Evolutionary conservation across 2,797 vertebrate species (phyloP).

Genomic region (Sebastes oblongus): DNA sequence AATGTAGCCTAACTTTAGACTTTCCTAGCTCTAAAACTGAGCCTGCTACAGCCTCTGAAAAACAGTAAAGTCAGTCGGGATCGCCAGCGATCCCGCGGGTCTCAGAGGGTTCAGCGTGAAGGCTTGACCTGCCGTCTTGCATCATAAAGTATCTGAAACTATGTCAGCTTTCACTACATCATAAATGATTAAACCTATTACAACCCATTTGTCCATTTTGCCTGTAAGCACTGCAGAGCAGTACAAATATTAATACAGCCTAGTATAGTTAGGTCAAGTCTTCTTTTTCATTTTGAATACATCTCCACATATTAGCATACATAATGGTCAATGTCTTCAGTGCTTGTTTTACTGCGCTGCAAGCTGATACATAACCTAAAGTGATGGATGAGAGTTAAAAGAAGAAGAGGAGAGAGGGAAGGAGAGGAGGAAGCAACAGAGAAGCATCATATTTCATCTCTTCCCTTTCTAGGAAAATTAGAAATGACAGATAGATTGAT

Average conservation of each 20-base stretch:
- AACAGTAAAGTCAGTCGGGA: too few species aligned
- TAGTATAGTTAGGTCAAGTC: conserved; percentile 10
- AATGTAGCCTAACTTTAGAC: too few species aligned
- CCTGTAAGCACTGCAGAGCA: neutral
- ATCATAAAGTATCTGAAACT: neutral
- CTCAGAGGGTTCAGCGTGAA: neutral
- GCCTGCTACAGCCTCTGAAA: too few species aligned
- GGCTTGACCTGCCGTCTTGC: neutral
- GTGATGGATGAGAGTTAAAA: conserved; percentile 6
- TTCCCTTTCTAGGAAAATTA: conserved; percentile 56
- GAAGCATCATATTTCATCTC: conserved; percentile 64
- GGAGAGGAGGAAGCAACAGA: conserved; percentile 19
- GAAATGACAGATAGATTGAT: conserved; percentile 46
- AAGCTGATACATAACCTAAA: neutral
- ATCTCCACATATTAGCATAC: conserved; percentile 37
- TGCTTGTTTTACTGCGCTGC: neutral
- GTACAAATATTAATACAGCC: conserved; percentile 25
- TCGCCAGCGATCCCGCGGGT: too few species aligned
- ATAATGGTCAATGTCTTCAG: conserved; percentile 6
- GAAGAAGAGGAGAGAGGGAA: neutral
- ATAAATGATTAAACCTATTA: conserved; percentile 19
- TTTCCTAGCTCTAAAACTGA: too few species aligned
- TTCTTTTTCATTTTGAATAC: conserved; percentile 11
- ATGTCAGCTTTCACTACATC: neutral
- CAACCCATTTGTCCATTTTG: neutral